Base-by-base conservation (phyloP, 2,888 invertebrate species). In the Globia sparganii region DNA sequence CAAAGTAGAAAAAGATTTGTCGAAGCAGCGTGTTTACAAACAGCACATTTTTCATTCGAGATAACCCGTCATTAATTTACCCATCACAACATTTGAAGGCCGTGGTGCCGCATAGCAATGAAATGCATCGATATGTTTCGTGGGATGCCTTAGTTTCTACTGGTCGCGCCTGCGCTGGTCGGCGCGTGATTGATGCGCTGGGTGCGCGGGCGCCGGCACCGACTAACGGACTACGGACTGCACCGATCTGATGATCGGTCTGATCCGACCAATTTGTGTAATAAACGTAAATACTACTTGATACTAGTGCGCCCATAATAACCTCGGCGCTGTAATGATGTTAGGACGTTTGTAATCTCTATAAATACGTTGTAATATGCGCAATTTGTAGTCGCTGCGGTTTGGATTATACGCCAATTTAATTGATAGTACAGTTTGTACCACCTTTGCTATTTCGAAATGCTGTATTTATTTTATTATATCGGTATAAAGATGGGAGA, bases 141-240 rank as follows among this genome's bases (percentile, higher is more conserved):
- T 83, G 84, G 75, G 90, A 89, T 89, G 88, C 88, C 91, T 91
- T 87, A 89, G 90, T 90, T 90, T 90, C 80, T 89, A 89, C 83
- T 73, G 86, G 61, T 37, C 43, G 66, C 65, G 70, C 21, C 28
- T 46, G 66, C 15, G 46, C 56, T 53, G 59, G 74, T 66, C 28
- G 69, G 72, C 72, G 75, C 31, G 68, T 84, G 83, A 88, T 90
- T 90, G 90, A 91, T 92, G 89, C 77, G 81, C 71, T 84, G 62
- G 68, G 77, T 80, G 77, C 77, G 49, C 74, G 71, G 66, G 70
- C 73, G 61, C 73, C 49, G 62, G 34, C 62, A 34, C 21, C 13
- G 61, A 34, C 61, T 88, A 88, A 85, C 75, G 80, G 78, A 73
- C 77, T 75, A 81, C 73, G 71, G 67, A 70, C 78, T 75, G 75